Evolutionary conservation across 2,888 invertebrate species (phyloP).

Genomic region (Amaurobius ferox): DNA sequence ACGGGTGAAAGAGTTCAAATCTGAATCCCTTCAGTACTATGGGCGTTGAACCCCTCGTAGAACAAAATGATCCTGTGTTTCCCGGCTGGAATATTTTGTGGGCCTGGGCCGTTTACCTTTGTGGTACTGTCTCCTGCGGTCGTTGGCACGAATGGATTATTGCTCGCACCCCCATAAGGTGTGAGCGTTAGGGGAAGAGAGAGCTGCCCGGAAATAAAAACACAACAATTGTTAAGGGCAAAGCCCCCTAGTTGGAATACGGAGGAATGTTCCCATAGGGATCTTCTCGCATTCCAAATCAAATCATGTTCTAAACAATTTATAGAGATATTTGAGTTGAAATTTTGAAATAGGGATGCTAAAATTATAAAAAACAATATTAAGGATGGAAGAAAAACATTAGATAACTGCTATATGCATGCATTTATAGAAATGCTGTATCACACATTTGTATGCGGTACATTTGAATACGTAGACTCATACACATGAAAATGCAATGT

Average conservation of each 20-base stretch:
- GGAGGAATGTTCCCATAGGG: neutral
- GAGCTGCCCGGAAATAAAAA: slow-evolving; percentile 57
- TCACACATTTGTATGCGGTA: too few species aligned
- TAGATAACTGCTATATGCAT: too few species aligned
- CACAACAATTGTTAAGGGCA: slow-evolving; percentile 30
- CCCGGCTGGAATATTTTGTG: slow-evolving; percentile 29
- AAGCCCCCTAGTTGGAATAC: slow-evolving; percentile 20
- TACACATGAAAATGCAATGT: too few species aligned
- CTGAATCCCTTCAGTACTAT: slow-evolving; percentile 18
- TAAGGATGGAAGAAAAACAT: too few species aligned
- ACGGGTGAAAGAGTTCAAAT: neutral
- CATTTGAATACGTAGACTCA: too few species aligned
- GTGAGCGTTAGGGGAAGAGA: slow-evolving; percentile 9
- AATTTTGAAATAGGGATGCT: too few species aligned
- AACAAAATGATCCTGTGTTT: slow-evolving; percentile 13
- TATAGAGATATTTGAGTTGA: too few species aligned
- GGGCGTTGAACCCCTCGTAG: slow-evolving; percentile 44
- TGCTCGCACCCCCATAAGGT: slow-evolving; percentile 27
- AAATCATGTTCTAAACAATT: neutral
- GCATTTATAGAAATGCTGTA: too few species aligned
- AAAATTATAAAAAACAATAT: too few species aligned
- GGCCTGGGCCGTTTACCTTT: slow-evolving; percentile 43
- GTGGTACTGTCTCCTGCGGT: slow-evolving; percentile 49
- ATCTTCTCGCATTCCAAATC: neutral
- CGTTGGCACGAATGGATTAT: slow-evolving; percentile 43